Base-by-base conservation (phyloP, 2,888 invertebrate species). In the Lithophane socia region DNA sequence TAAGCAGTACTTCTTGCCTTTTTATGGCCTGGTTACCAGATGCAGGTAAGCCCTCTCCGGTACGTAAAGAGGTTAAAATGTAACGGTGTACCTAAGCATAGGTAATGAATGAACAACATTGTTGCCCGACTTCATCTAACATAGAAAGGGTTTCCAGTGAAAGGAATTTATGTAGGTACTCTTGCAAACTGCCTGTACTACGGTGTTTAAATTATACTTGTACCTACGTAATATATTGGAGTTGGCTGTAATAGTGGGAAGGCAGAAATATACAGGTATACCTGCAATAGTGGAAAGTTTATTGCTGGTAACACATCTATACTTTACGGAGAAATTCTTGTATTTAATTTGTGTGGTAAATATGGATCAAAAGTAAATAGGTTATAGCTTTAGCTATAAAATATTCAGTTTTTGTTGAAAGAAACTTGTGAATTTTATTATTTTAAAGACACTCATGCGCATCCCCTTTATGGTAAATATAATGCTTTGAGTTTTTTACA, bases 141-240 rank as follows among this genome's bases (percentile, higher is more conserved):
- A 87, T 87, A 85, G 89, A 89, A 88, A 85, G 87, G 90, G 86
- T 88, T 87, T 89, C 85, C 79, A 85, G 87, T 86, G 88, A 90
- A 89, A 90, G 88, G 90, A 91, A 91, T 91, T 92, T 91, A 92
- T 91, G 90, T 83, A 79, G 80, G 86, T 88, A 90, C 88, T 90
- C 87, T 87, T 77, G 82, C 86, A 85, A 87, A 86, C 75, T 73
- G 78, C 78, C 67, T 74, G 67, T 77, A 73, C 80, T 75, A 79
- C 79, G 73, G 85, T 71, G 79, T 66, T 86, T 82, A 88, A 88
- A 80, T 85, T 86, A 88, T 82, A 83, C 75, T 79, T 75, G 80
- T 78, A 78, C 24, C 12, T 49, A 77, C 73, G 75, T 82, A 83
- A 74, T 80, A 75, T 77, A 79, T 63, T 21, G 69, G 72, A 80